These are phyloP conservation scores for Tinea trinotella DNA, from an alignment of 2,888 invertebrate species.

Conservation along the genomic window DNA sequence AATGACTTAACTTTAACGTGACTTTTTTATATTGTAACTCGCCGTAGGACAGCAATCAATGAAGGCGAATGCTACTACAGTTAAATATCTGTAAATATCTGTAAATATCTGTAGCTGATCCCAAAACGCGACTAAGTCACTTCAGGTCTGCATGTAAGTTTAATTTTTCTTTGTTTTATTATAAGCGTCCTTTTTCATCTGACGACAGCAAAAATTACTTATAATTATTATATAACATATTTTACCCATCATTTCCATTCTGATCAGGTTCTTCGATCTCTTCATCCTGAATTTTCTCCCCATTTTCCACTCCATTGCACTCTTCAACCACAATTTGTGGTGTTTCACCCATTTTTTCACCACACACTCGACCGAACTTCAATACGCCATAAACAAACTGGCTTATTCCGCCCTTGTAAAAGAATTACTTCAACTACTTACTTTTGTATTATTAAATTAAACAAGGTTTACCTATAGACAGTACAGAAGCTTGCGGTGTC, in stretches of 20 bases:
- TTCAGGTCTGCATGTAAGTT: too few relatives aligned
- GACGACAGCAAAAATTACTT: too few relatives aligned
- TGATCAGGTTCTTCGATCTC: slow-evolving; percentile 32
- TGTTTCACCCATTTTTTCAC: slow-evolving; percentile 47
- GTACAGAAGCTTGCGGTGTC: slow-evolving; percentile 63
- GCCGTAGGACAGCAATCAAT: too few relatives aligned
- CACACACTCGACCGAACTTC: slow-evolving; percentile 38
- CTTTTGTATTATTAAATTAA: slow-evolving; percentile 71
- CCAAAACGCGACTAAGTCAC: too few relatives aligned
- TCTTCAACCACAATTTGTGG: slow-evolving; percentile 53
- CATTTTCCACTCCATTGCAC: slow-evolving; percentile 52
- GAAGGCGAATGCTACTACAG: too few relatives aligned
- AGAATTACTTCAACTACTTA: slow-evolving; percentile 64
- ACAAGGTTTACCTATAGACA: slow-evolving; percentile 54
- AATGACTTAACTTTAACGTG: too few relatives aligned
- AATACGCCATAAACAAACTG: slow-evolving; percentile 41
- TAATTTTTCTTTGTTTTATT: too few relatives aligned
- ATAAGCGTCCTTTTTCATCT: too few relatives aligned
- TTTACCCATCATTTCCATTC: slow-evolving; percentile 54
- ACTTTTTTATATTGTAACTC: too few relatives aligned
- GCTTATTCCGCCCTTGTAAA: slow-evolving; percentile 61
- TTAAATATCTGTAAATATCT: too few relatives aligned
- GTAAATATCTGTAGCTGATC: too few relatives aligned
- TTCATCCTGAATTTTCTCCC: slow-evolving; percentile 26
- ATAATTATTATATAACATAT: too few relatives aligned